phyloP scores from a whole-genome alignment of 2,113 vertebrate species.

The Empidonax traillii region DNA sequence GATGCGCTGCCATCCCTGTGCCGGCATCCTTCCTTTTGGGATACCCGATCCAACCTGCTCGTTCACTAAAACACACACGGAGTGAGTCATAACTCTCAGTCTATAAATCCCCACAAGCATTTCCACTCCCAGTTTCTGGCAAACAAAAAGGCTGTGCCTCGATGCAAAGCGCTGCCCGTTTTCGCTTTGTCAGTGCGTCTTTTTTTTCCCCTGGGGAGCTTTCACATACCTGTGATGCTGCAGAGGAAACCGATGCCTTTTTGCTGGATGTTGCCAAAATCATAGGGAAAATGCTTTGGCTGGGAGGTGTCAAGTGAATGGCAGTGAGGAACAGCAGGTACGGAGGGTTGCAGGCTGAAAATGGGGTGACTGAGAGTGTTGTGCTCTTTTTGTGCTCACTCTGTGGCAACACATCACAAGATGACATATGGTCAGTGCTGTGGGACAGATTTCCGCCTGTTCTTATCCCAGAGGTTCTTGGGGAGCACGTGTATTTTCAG shows the following conservation, averaged over 20 bases:
- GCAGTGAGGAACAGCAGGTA: too few relatives aligned
- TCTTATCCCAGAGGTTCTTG: background rate
- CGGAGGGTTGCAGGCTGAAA: background rate
- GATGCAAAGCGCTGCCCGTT: background rate
- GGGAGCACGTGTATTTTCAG: background rate
- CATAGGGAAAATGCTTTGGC: background rate
- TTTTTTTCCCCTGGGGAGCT: rapidly evolving
- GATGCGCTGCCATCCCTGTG: background rate
- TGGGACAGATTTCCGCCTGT: background rate
- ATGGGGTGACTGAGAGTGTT: background rate
- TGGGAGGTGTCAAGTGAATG: background rate
- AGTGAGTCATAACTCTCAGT: background rate
- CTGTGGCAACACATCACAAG: background rate
- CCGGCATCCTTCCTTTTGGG: background rate
- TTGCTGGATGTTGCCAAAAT: background rate
- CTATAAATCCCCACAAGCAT: background rate
- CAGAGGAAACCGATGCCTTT: background rate
- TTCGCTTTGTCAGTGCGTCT: rapidly evolving
- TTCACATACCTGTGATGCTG: background rate
- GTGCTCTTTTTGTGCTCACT: background rate
- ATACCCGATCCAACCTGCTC: background rate
- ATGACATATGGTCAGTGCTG: rapidly evolving
- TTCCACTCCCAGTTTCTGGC: background rate
- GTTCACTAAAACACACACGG: background rate
- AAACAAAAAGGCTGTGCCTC: background rate